Evolutionary conservation across 2,113 vertebrate genomes (phyloP), one percentile per base, ranked within the genome.

Genomic region (Seriola aureovittata): DNA sequence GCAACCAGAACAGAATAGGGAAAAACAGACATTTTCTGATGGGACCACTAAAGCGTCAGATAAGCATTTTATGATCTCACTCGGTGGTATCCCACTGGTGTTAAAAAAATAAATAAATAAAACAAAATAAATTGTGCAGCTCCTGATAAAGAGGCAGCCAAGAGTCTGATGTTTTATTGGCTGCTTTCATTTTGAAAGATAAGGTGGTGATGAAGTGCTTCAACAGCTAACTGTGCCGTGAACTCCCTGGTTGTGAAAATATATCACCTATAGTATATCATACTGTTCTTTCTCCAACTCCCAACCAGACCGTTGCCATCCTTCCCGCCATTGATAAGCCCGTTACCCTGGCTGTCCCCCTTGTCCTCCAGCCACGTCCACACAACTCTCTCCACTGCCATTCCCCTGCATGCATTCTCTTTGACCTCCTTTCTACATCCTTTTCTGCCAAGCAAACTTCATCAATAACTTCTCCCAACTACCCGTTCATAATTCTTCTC

Each of bases 131-230:
- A 25, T 6, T 34, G 34, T 62, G 81, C 54, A 57, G 76, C 59
- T 46, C 63, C 70, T 71, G 38, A 88, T 84, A 75, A 80, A 80
- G 44, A 78, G 23, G 29, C 62, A 21, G 17, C 32, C 36, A 29
- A 0, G 7, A 76, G 13, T 80, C 17, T 25, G 10, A 50, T 44
- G 52, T 32, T 76, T 69, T 21, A 74, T 50, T 48, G 58, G 63
- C 42, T 81, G 8, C 8, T 50, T 70, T 78, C 11, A 63, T 38
- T 71, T 21, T 66, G 0, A 81, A 69, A 68, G 73, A 83, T 66
- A 70, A 76, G 58, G 19, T 32, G 55, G 19, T 59, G 54, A 78
- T 85, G 25, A 71, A 67, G 46, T 55, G 23, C 71, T 73, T 75
- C n/a, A 60, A 29, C 23, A 58, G 38, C 52, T 50, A 46, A 65